A percentile compares a stretch with the other conserved stretches of the same genome.
Conservation (phyloP, 1,140 invertebrate genomes). For the Drosophila ficusphila region DNA sequence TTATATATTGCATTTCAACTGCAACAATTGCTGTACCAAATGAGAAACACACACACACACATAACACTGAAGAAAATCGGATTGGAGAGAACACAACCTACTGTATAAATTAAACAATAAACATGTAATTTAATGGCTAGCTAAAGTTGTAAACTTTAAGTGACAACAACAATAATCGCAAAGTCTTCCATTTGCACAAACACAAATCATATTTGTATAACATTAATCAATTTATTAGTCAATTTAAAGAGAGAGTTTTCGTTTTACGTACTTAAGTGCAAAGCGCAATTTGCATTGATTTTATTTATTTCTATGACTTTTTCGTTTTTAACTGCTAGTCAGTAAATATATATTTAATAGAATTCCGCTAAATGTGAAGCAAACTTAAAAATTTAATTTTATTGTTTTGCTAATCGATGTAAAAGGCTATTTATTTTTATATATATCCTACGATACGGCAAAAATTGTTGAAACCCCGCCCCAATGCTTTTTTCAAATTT, state of each 20-base stretch:
- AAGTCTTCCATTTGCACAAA: constrained; percentile 76
- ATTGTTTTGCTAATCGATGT: constrained; percentile 61
- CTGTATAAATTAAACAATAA: constrained; percentile 34
- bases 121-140: constrained; percentile 53
- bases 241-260: constrained; percentile 68
- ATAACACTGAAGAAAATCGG: constrained; percentile 8
- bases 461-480: constrained; percentile 40
- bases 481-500: constrained; percentile 48
- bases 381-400: constrained; percentile 52
- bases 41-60: constrained; percentile 34
- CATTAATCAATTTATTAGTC: constrained; percentile 54
- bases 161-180: constrained; percentile 71
- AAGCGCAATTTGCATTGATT: constrained; percentile 55
- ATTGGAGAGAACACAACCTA: constrained; percentile 4
- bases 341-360: constrained; percentile 64
- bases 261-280: constrained; percentile 69
- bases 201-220: constrained; percentile 43
- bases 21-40: constrained; percentile 77
- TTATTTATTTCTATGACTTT: constrained; percentile 65
- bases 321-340: constrained; percentile 78
- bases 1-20: constrained; percentile 72
- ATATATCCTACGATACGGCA: constrained; percentile 14
- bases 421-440: constrained; percentile 77
- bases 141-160: constrained; percentile 69
- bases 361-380: constrained; percentile 54